Percentiles rank a stretch among this genome's conserved stretches.
phyloP scores from a whole-genome alignment of 2,888 invertebrate species.

The Eupeodes luniger region DNA sequence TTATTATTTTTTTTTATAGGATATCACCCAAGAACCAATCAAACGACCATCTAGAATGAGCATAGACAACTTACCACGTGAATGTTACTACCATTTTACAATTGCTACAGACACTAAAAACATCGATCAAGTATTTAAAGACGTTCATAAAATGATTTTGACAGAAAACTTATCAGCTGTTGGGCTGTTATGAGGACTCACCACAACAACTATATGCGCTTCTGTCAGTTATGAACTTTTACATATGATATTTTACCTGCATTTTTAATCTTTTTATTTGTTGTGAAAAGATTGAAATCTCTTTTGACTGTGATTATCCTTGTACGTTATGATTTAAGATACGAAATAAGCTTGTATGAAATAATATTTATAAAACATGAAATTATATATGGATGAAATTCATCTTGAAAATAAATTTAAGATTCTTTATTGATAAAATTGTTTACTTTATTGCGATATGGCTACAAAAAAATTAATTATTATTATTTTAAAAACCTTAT shows the following conservation, averaged over 20 bases:
- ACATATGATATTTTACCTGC: conserved; percentile 55
- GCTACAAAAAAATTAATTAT: not conserved
- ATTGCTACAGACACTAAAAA: conserved; percentile 91
- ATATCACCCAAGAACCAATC: conserved; percentile 86
- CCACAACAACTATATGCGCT: not conserved
- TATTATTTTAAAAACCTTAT: not conserved
- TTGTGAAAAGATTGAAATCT: conserved; percentile 63
- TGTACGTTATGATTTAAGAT: conserved; percentile 45
- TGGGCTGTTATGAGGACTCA: conserved; percentile 80
- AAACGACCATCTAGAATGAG: conserved; percentile 82
- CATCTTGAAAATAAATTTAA: conserved; percentile 54
- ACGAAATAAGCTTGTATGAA: conserved; percentile 35
- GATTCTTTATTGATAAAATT: not conserved
- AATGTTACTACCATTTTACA: conserved; percentile 90
- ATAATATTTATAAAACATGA: conserved; percentile 49
- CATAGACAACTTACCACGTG: conserved; percentile 84
- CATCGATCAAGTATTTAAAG: conserved; percentile 89
- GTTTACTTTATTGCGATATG: not conserved
- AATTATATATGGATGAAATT: conserved; percentile 62
- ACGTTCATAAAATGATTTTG: conserved; percentile 89
- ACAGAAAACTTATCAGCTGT: conserved; percentile 84
- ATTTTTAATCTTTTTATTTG: conserved; percentile 53
- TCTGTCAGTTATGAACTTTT: conserved; percentile 11
- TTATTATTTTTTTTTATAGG: conserved; percentile 82
- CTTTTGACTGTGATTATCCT: conserved; percentile 67